These are phyloP conservation scores for Leucophenga montana DNA, from an alignment of 2,888 invertebrate species.

Conservation along the genomic window DNA sequence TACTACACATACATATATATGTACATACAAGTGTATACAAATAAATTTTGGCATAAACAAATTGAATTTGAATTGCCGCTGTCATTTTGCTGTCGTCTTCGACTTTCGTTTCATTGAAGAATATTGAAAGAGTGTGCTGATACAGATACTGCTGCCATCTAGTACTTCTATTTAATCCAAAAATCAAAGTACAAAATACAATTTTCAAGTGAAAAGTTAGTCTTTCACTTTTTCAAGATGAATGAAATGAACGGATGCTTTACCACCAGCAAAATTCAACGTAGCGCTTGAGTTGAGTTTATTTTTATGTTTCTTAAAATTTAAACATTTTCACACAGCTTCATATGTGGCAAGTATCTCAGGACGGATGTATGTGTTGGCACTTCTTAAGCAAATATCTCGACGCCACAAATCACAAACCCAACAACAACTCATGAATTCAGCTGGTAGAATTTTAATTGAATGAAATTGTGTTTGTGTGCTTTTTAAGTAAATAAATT, in stretches of 20 bases:
- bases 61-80: conserved; percentile 28
- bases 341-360: too few species aligned
- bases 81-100: conserved; percentile 4
- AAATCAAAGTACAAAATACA: conserved; percentile 7
- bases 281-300: background rate
- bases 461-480: background rate
- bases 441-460: background rate
- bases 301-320: too few species aligned
- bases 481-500: background rate
- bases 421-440: background rate
- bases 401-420: background rate
- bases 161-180: background rate
- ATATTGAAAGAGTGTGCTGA: background rate
- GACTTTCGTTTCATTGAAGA: background rate
- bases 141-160: background rate
- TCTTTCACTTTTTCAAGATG: background rate
- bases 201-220: background rate
- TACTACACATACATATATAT: too few species aligned
- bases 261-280: background rate
- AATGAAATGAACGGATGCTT: background rate
- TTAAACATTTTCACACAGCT: too few species aligned
- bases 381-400: too few species aligned
- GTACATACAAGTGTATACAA: too few species aligned
- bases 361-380: too few species aligned
- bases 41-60: conserved; percentile 29